Evolutionary conservation across 2,888 invertebrate genomes (phyloP).

Genomic region (Scaptomyza polygonia): DNA sequence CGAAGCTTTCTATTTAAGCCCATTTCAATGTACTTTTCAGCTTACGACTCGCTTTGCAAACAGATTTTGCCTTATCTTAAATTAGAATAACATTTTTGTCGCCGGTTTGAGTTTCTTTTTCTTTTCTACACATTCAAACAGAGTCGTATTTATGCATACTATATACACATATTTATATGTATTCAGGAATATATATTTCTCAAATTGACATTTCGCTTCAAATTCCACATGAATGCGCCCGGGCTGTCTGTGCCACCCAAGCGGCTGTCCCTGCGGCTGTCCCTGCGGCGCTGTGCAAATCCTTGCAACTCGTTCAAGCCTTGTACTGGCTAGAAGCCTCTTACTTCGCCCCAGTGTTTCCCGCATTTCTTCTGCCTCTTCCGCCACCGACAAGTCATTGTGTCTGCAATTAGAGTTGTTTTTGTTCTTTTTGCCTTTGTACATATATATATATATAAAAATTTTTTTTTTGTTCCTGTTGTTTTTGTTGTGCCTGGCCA

Average conservation of each 20-base stretch:
- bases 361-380: slow-evolving; percentile 11
- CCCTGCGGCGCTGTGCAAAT: slow-evolving; percentile 74
- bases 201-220: slow-evolving; percentile 77
- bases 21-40: slow-evolving; percentile 44
- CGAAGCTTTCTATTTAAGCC: slow-evolving; percentile 37
- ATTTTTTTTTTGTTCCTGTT: slow-evolving; percentile 41
- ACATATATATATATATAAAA: slow-evolving; percentile 27
- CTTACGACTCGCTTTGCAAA: slow-evolving; percentile 53
- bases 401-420: slow-evolving; percentile 79
- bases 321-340: slow-evolving; percentile 47
- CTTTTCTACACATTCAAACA: slow-evolving; percentile 14
- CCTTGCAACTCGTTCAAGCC: slow-evolving; percentile 75
- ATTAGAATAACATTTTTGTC: slow-evolving; percentile 75
- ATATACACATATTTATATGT: slow-evolving; percentile 11
- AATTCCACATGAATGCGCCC: slow-evolving; percentile 76
- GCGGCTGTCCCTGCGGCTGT: slow-evolving; percentile 57
- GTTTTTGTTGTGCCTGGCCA: slow-evolving; percentile 65
- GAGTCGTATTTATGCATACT: background rate
- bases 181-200: slow-evolving; percentile 56
- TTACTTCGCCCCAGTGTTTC: slow-evolving; percentile 21
- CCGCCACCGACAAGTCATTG: slow-evolving; percentile 64
- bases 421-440: slow-evolving; percentile 71
- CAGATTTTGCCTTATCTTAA: slow-evolving; percentile 74
- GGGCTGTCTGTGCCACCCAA: slow-evolving; percentile 67
- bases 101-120: slow-evolving; percentile 37